Conservation (phyloP, 2,888 invertebrate genomes). For the Chaetogeoica ovagalla region DNA sequence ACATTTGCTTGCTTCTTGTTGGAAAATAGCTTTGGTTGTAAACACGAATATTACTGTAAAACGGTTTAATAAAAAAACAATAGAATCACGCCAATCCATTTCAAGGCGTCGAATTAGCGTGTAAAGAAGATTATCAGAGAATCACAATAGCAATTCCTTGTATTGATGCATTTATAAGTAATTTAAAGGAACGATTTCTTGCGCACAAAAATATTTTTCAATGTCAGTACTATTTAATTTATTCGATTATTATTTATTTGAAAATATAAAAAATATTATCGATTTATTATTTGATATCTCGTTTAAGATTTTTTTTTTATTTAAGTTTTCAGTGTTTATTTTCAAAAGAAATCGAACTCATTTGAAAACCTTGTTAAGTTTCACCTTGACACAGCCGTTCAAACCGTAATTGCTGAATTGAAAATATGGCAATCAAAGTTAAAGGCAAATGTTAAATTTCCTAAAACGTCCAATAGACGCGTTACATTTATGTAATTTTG, state of each 20-base stretch:
- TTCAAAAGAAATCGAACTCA: not conserved
- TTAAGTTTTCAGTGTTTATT: conserved; percentile 9
- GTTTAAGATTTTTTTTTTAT: conserved; percentile 4
- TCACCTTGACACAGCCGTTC: not conserved
- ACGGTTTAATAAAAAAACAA: conserved; percentile 5
- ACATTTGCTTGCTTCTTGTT: too few relatives aligned
- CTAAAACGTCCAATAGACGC: too few relatives aligned
- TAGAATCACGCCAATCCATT: conserved; percentile 8
- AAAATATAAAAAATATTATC: too few relatives aligned
- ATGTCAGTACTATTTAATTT: conserved; percentile 14
- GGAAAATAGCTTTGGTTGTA: too few relatives aligned
- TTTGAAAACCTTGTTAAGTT: not conserved
- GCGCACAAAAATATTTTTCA: not conserved
- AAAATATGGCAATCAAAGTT: not conserved
- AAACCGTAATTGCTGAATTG: not conserved
- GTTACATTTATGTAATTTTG: too few relatives aligned
- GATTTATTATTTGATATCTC: too few relatives aligned
- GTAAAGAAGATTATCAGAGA: not conserved
- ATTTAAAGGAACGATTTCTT: not conserved
- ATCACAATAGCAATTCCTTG: not conserved
- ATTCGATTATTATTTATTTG: too few relatives aligned
- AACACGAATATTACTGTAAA: not conserved
- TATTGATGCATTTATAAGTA: not conserved
- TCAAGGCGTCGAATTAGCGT: not conserved
- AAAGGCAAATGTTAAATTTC: not conserved